A percentile compares a stretch with the other conserved stretches of the same genome.
These are phyloP conservation scores for Cynopterus brachyotis DNA, from an alignment of 2,113 vertebrate genomes.

Conservation along the genomic window DNA sequence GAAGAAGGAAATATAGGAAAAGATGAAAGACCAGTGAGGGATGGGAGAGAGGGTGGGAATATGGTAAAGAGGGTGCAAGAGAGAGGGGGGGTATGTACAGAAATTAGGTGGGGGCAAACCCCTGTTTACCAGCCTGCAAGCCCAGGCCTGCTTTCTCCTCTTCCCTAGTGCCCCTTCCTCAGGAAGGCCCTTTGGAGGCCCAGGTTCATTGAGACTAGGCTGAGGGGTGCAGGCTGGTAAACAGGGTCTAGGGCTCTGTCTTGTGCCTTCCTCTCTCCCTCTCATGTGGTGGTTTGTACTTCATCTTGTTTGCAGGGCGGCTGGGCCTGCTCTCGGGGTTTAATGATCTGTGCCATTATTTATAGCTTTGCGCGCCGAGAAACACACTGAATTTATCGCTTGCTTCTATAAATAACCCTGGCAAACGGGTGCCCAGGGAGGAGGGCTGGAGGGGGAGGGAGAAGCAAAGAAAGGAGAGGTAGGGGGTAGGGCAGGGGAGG, in stretches of 20 bases:
- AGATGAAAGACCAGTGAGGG: neutral
- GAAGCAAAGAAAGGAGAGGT: slow-evolving; percentile 57
- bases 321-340: slow-evolving; percentile 80
- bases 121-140: neutral
- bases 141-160: neutral
- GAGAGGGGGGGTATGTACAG: neutral
- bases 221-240: neutral
- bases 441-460: slow-evolving; percentile 52
- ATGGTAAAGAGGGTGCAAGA: neutral
- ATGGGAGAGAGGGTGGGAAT: neutral
- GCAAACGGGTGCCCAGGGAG: slow-evolving; percentile 75
- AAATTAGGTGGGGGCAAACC: neutral
- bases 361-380: slow-evolving; percentile 80
- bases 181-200: neutral
- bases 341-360: slow-evolving; percentile 84
- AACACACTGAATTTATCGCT: slow-evolving; percentile 83
- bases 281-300: slow-evolving; percentile 76
- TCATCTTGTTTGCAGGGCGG: slow-evolving; percentile 80
- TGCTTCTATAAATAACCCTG: slow-evolving; percentile 82
- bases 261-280: slow-evolving; percentile 34
- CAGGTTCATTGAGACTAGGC: neutral
- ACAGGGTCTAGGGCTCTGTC: slow-evolving; percentile 38
- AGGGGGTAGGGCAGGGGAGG: slow-evolving; percentile 46
- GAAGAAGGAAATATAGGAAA: neutral
- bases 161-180: too few species aligned